phyloP scores from a whole-genome alignment of 2,113 vertebrate genomes.

The Phycodurus eques region DNA sequence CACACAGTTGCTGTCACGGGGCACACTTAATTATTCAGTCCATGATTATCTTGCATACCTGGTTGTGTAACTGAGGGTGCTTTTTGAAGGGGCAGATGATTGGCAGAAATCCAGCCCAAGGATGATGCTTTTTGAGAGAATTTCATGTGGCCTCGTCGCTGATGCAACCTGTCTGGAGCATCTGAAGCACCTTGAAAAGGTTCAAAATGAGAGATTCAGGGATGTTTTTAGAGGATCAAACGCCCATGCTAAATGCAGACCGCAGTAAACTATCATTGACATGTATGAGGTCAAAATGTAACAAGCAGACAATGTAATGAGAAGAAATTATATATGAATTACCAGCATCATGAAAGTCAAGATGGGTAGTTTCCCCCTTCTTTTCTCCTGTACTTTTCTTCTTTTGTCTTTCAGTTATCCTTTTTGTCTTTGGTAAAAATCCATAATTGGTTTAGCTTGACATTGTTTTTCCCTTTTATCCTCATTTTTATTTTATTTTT shows the following conservation, averaged over 20 bases:
- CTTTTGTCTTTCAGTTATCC: background rate
- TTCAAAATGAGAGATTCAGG: conserved; percentile 15
- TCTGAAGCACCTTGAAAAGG: conserved; percentile 53
- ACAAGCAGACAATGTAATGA: background rate
- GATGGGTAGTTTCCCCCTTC: background rate
- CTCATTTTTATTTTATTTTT: background rate
- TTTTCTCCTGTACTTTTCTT: background rate
- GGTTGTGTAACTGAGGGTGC: conserved; percentile 59
- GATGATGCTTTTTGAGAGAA: conserved; percentile 34
- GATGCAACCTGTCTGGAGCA: conserved; percentile 61
- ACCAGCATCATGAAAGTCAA: conserved; percentile 16
- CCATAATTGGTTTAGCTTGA: background rate
- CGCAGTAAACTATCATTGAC: background rate
- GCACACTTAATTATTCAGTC: conserved; percentile 61
- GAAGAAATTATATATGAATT: background rate
- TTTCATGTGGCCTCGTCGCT: conserved; percentile 49
- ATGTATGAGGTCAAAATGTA: background rate
- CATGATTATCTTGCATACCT: conserved; percentile 56
- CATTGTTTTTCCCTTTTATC: background rate
- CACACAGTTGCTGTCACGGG: conserved; percentile 42
- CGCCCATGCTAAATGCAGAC: background rate
- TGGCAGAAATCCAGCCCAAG: conserved; percentile 43
- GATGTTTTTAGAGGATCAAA: conserved; percentile 2
- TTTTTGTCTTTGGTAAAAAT: background rate
- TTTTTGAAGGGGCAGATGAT: conserved; percentile 37